Percentiles rank a stretch among this genome's conserved stretches.
Evolutionary conservation across 1,140 invertebrate genomes (phyloP).

Genomic region (Chlorops oryzae): DNA sequence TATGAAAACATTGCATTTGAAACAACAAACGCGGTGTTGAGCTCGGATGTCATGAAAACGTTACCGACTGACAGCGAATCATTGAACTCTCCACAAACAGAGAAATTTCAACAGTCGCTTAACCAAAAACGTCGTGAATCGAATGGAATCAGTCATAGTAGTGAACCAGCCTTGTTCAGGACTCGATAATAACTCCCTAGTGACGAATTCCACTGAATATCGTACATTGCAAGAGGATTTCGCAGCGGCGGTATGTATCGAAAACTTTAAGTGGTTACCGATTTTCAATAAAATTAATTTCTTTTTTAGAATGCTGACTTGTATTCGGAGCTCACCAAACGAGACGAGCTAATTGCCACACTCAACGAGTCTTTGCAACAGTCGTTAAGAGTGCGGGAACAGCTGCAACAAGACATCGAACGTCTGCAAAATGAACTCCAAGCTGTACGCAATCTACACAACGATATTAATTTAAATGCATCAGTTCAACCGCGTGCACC

Average conservation of each 20-base stretch:
- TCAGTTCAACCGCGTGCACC: conserved; percentile 38
- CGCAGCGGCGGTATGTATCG: conserved; percentile 31
- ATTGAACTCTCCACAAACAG: too few species aligned
- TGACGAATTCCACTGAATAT: conserved; percentile 50
- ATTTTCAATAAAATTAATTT: not conserved
- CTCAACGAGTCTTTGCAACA: conserved; percentile 57
- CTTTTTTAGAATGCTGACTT: conserved; percentile 56
- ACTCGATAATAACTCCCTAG: conserved; percentile 42
- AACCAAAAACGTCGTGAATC: conserved; percentile 38
- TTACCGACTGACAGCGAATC: too few species aligned
- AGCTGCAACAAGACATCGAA: conserved; percentile 56
- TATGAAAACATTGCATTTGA: not conserved
- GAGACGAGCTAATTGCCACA: conserved; percentile 56
- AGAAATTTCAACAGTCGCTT: too few species aligned
- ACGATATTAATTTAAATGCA: too few species aligned
- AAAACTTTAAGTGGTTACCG: not conserved
- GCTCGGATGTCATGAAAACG: too few species aligned
- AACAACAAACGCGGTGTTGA: too few species aligned
- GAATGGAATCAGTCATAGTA: conserved; percentile 20
- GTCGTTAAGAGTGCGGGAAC: conserved; percentile 53
- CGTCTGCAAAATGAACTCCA: conserved; percentile 57
- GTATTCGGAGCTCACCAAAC: conserved; percentile 54
- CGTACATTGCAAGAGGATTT: conserved; percentile 50
- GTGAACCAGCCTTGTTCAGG: conserved; percentile 35
- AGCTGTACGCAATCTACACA: conserved; percentile 54